These are phyloP conservation scores for Lepidocyrtoides sp. DNA, from an alignment of 2,888 invertebrate genomes.

Conservation along the genomic window DNA sequence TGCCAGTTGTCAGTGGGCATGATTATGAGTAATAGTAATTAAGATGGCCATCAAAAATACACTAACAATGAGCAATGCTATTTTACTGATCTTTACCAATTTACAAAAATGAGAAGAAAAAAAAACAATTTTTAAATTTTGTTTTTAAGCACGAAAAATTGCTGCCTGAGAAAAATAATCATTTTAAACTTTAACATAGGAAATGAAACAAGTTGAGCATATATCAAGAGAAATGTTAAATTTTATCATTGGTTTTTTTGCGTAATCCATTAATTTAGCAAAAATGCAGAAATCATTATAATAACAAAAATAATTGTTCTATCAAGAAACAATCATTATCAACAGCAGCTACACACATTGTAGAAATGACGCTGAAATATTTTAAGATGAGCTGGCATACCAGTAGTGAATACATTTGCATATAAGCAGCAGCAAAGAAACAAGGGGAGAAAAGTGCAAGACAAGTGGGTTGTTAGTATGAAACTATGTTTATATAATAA, in stretches of 20 bases:
- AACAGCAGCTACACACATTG: no score
- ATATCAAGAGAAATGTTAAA: not conserved
- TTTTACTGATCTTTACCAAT: constrained; percentile 17
- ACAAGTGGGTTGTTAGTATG: constrained; percentile 61
- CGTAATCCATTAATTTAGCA: not conserved
- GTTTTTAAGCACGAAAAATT: not conserved
- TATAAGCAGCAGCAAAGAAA: not conserved
- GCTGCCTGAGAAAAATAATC: not conserved
- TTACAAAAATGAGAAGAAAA: not conserved
- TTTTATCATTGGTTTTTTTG: not conserved
- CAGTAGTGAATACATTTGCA: not conserved
- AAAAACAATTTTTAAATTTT: not conserved
- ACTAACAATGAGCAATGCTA: no score
- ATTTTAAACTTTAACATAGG: no score
- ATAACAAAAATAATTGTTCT: not conserved
- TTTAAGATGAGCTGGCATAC: not conserved
- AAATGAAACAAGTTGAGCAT: not conserved
- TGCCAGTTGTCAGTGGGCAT: constrained; percentile 10
- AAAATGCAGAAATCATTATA: not conserved
- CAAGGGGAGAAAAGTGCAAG: constrained; percentile 21
- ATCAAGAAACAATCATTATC: not conserved
- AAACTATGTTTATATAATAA: constrained; percentile 74
- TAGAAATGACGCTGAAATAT: no score
- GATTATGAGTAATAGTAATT: not conserved
- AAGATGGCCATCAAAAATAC: no score